Base-by-base conservation (phyloP, 2,888 invertebrate genomes). In the Gisinianus flammeolus region DNA sequence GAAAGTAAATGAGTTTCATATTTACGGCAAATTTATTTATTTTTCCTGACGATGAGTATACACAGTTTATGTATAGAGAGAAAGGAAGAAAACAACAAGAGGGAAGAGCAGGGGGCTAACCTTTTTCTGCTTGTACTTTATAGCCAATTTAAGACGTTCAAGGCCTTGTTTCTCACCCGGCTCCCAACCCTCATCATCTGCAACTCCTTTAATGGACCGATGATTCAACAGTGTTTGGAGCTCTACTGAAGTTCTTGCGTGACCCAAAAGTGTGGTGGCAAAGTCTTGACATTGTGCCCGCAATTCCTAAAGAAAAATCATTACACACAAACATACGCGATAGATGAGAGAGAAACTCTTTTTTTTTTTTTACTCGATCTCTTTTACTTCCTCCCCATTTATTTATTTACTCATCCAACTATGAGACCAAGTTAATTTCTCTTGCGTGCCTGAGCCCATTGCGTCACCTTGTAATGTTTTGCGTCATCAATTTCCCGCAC, bases 41-140 rank as follows among this genome's bases (percentile, higher is more conserved):
- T n/a, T n/a, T n/a, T n/a, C n/a, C n/a, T n/a, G n/a, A n/a, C n/a
- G n/a, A n/a, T n/a, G n/a, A n/a, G n/a, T n/a, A n/a, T n/a, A n/a
- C n/a, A n/a, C n/a, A n/a, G n/a, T n/a, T n/a, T n/a, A n/a, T n/a
- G n/a, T n/a, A n/a, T n/a, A n/a, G n/a, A n/a, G n/a, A n/a, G n/a
- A n/a, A n/a, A n/a, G n/a, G n/a, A n/a, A n/a, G n/a, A n/a, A n/a
- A n/a, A n/a, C n/a, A n/a, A n/a, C n/a, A n/a, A n/a, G n/a, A n/a
- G n/a, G n/a, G n/a, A n/a, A n/a, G n/a, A n/a, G n/a, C n/a, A n/a
- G n/a, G n/a, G n/a, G 44, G 6, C 44, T 44, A 4, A 97, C 98
- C 93, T 96, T 96, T 89, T 98, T 98, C 88, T 98, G 98, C 68
- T 98, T 91, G 85, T 97, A 91, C 87, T 97, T 97, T 85, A 99